Evolutionary conservation across 2,797 vertebrate genomes (phyloP), one percentile per base, ranked within the genome.

Genomic region (Diceros bicornis): DNA sequence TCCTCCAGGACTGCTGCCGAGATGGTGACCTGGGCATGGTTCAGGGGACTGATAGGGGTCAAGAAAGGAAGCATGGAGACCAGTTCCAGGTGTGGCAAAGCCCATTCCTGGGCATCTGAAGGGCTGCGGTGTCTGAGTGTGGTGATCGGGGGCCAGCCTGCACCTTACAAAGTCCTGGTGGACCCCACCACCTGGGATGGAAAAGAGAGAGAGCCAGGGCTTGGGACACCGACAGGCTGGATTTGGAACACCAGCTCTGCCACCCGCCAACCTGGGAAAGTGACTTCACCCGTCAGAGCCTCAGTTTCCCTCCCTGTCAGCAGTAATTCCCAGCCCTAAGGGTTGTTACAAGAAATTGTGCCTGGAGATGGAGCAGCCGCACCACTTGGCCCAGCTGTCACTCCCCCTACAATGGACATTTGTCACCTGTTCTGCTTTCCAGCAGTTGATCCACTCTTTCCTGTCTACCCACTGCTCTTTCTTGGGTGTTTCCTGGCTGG

Each of bases 321-420:
- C 4, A 18, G 47, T 44, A 20, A 59, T 6, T 13, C 14, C 1
- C 47, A 66, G 27, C 6, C 81, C 11, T 7, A 4, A 21, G 5
- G 12, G 29, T 9, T 21, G 41, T 10, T 18, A 3, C 1, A 23
- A 32, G 64, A 81, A 92, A 50, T 21, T 32, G 27, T 0, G 9
- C 64, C 14, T 9, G 34, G 75, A 47, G 37, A 23, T 4, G 21
- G 11, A 16, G 2, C 16, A n/a, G 68, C 27, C 21, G 74, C 6
- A 18, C 37, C 32, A 25, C 23, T 18, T 61, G 18, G 20, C 50
- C 34, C 1, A 50, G 6, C 21, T 3, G 13, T 69, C 84, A n/a
- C 29, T 32, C 78, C 34, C 21, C 61, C 37, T 32, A 8, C 0
- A 0, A 0, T 2, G 17, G 37, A 59, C 4, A 0, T 27, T 11